A percentile compares a stretch with the other conserved stretches of the same genome.
Evolutionary conservation across 2,113 vertebrate genomes (phyloP).

Genomic region (Symphodus melops): DNA sequence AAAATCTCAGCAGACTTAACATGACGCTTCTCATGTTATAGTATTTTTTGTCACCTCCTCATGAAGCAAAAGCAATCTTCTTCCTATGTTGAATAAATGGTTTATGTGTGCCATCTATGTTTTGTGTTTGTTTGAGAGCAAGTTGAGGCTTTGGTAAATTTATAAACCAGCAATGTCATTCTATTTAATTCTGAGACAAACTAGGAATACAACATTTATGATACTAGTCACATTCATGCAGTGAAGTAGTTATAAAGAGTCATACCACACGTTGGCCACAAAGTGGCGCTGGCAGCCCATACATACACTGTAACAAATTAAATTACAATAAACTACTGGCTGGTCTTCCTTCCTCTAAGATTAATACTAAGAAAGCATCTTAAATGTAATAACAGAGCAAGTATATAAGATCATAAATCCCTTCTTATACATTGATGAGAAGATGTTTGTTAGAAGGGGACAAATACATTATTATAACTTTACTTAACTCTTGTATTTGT

Average conservation of each 20-base stretch:
- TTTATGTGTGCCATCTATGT: neutral
- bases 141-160: conserved; percentile 49
- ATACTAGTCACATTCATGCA: neutral
- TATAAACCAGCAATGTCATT: conserved; percentile 33
- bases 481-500: too few relatives aligned
- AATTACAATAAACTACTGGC: too few relatives aligned
- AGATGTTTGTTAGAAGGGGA: too few relatives aligned
- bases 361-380: too few relatives aligned
- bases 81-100: conserved; percentile 9
- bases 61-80: neutral
- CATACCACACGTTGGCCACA: conserved; percentile 49
- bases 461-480: too few relatives aligned
- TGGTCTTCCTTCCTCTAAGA: too few relatives aligned
- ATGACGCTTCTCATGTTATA: neutral
- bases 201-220: conserved; percentile 44
- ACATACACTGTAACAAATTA: too few relatives aligned
- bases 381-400: too few relatives aligned
- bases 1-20: too few relatives aligned
- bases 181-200: conserved; percentile 53
- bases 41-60: neutral
- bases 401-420: too few relatives aligned
- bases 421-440: too few relatives aligned
- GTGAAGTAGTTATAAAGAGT: neutral
- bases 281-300: conserved; percentile 50
- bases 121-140: conserved; percentile 2